A percentile compares a stretch with the other conserved stretches of the same genome.
These are phyloP conservation scores for Apodemia zela DNA, from an alignment of 2,888 invertebrate species.

Conservation along the genomic window DNA sequence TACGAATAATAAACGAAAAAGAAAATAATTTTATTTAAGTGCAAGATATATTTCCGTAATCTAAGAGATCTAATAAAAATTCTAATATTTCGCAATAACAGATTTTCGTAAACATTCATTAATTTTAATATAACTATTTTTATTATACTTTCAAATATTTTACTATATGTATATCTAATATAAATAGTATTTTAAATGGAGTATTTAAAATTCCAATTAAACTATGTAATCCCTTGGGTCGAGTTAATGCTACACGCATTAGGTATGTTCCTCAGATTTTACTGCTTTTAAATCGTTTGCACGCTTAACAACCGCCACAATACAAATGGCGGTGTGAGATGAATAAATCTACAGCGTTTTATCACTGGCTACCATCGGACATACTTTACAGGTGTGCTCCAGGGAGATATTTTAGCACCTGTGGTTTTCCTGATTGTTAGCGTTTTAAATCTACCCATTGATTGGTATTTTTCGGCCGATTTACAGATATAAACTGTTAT, in stretches of 20 bases:
- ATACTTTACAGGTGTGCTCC: slow-evolving; percentile 41
- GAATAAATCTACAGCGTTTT: slow-evolving; percentile 66
- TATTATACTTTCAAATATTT: no score
- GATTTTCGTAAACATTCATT: no score
- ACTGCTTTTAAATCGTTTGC: slow-evolving; percentile 50
- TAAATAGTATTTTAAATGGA: no score
- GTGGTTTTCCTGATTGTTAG: slow-evolving; percentile 36
- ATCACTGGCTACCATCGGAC: slow-evolving; percentile 54
- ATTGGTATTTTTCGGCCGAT: slow-evolving; percentile 30
- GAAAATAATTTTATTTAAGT: no score
- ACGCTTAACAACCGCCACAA: slow-evolving; percentile 57
- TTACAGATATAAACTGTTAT: no score
- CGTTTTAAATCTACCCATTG: slow-evolving; percentile 31
- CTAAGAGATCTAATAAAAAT: no score
- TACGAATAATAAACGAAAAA: no score
- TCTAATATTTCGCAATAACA: no score
- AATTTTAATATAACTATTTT: no score
- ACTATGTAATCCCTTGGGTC: neutral
- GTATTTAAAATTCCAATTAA: neutral
- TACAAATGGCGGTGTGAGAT: slow-evolving; percentile 55
- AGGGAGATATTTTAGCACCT: slow-evolving; percentile 45
- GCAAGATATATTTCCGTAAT: no score
- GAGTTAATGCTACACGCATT: slow-evolving; percentile 41
- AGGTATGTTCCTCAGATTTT: slow-evolving; percentile 43
- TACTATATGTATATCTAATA: no score